Conservation (phyloP, 2,797 vertebrate genomes). For the Aldrovandia affinis region DNA sequence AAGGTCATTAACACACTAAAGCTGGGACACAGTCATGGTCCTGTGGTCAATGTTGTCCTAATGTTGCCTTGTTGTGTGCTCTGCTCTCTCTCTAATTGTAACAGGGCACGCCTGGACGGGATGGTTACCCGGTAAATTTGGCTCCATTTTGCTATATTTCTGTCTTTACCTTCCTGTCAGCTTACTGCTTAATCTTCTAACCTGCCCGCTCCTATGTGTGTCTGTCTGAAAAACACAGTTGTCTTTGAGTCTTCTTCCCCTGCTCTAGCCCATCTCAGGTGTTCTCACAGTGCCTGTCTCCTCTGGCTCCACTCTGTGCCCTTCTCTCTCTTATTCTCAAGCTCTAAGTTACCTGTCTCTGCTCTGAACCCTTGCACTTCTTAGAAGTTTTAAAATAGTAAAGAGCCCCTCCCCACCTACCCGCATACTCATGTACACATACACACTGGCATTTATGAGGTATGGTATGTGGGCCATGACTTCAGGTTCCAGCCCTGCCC, state of each 20-base stretch:
- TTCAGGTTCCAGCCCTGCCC: not conserved
- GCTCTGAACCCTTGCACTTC: not conserved
- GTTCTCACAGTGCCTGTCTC: not conserved
- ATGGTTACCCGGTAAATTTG: constrained; percentile 96
- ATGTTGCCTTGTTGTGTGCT: constrained; percentile 22
- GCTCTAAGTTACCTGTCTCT: not conserved
- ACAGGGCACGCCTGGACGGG: constrained; percentile 95
- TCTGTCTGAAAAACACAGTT: not conserved
- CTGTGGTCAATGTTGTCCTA: not conserved
- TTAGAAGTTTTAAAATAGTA: too few relatives aligned
- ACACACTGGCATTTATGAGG: not conserved
- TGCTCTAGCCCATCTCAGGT: not conserved
- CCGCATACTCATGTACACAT: not conserved
- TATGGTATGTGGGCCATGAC: not conserved
- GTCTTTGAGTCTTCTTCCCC: not conserved
- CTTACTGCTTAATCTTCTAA: not conserved
- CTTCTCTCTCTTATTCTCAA: not conserved
- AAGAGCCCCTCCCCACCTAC: not conserved
- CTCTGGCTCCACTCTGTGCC: not conserved
- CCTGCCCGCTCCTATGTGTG: not conserved
- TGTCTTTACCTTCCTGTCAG: not conserved
- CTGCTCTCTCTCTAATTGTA: constrained; percentile 72
- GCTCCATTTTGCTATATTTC: constrained; percentile 49
- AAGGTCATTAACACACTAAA: not conserved
- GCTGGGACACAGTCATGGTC: not conserved